These are phyloP conservation scores for Oryzaephilus surinamensis DNA, from an alignment of 1,140 invertebrate species.

Conservation along the genomic window DNA sequence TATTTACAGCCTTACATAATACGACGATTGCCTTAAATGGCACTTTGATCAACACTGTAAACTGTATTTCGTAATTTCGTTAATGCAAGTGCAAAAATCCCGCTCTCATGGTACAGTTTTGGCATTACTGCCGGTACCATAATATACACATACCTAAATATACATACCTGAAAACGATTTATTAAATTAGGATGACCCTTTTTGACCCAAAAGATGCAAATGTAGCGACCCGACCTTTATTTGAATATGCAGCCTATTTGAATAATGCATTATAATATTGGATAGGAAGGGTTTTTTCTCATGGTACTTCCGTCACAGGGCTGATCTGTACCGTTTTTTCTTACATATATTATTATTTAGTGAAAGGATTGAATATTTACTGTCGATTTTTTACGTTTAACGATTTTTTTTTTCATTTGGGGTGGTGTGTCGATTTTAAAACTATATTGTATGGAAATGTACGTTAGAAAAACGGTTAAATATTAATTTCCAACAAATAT, in stretches of 20 bases:
- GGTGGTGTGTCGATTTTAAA: too few species aligned
- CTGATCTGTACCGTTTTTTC: too few species aligned
- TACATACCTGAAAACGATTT: too few species aligned
- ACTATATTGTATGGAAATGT: too few species aligned
- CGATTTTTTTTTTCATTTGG: too few species aligned
- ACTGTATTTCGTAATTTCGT: not conserved
- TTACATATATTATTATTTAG: too few species aligned
- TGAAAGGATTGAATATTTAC: too few species aligned
- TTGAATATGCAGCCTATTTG: constrained; percentile 29
- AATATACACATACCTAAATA: too few species aligned
- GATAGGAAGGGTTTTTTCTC: constrained; percentile 28
- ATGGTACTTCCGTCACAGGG: constrained; percentile 16
- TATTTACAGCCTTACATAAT: constrained; percentile 2
- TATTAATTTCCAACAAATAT: too few species aligned
- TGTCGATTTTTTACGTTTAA: too few species aligned
- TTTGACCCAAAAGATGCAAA: constrained; percentile 28
- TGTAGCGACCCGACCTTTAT: constrained; percentile 19
- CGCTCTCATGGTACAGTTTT: constrained; percentile 17
- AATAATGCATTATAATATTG: constrained; percentile 24
- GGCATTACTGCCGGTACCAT: too few species aligned
- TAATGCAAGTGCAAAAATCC: constrained; percentile 3
- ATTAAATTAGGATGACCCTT: constrained; percentile 29
- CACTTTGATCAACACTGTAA: not conserved
- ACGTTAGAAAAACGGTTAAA: too few species aligned
- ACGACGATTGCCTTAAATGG: not conserved